Percentiles rank a stretch among this genome's conserved stretches.
Conservation (phyloP, 2,113 vertebrate genomes). For the Chaetops frenatus region DNA sequence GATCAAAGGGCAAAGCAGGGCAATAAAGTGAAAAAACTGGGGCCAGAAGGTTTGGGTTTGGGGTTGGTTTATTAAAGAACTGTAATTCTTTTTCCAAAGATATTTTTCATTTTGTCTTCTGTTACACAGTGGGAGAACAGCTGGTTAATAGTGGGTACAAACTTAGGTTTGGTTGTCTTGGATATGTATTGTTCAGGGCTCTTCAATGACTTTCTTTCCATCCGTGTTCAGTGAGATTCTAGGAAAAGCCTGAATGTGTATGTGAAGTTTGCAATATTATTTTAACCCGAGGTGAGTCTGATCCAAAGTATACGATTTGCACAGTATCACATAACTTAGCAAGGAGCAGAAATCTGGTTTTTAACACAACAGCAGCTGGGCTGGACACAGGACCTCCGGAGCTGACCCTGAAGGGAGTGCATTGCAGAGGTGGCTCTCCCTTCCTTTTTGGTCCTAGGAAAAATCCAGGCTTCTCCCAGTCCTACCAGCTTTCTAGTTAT, state of each 20-base stretch:
- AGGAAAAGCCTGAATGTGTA: neutral
- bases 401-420: neutral
- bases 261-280: neutral
- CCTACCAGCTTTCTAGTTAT: neutral
- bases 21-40: slow-evolving; percentile 24
- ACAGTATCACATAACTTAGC: neutral
- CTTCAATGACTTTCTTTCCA: neutral
- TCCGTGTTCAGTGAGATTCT: neutral
- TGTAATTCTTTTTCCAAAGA: slow-evolving; percentile 1
- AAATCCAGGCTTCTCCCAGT: neutral
- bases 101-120: slow-evolving; percentile 48
- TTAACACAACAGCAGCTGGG: neutral
- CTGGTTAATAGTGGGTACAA: neutral
- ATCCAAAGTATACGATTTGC: neutral
- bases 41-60: slow-evolving; percentile 9
- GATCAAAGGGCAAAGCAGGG: slow-evolving; percentile 52
- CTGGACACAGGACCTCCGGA: accelerated
- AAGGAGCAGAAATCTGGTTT: neutral
- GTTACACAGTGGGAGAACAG: neutral
- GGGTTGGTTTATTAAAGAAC: slow-evolving; percentile 20
- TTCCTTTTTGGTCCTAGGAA: neutral
- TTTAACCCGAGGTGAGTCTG: neutral
- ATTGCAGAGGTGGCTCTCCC: neutral
- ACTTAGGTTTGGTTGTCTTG: neutral
- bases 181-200: neutral